These are phyloP conservation scores for Tetramorium bicarinatum DNA, from an alignment of 2,888 invertebrate species.

Conservation along the genomic window DNA sequence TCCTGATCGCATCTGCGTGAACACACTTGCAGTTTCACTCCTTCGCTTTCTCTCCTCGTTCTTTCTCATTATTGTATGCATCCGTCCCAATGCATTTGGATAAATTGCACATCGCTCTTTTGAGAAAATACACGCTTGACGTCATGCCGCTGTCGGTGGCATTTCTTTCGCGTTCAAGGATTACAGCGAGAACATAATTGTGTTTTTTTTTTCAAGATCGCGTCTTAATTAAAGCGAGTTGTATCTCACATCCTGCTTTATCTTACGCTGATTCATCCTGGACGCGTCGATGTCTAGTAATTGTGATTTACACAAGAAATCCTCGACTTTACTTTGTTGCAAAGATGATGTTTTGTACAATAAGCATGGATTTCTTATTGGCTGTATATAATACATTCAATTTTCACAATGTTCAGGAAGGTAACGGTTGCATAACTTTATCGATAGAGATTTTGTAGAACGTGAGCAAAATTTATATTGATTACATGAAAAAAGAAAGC, in stretches of 20 bases:
- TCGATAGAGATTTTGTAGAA: neutral
- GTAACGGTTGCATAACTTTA: neutral
- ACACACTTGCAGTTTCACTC: constrained; percentile 23
- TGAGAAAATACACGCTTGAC: constrained; percentile 21
- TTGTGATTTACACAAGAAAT: constrained; percentile 27
- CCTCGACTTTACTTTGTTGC: neutral
- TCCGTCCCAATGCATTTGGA: constrained; percentile 17
- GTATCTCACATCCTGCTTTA: constrained; percentile 16
- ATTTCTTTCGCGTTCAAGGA: constrained; percentile 1
- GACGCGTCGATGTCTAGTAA: neutral
- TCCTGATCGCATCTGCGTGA: constrained; percentile 12
- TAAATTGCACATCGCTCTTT: constrained; percentile 22
- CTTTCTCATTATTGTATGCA: neutral
- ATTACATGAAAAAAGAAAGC: constrained; percentile 1
- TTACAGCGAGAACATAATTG: neutral
- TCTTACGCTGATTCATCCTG: constrained; percentile 22
- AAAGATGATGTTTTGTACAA: constrained; percentile 1
- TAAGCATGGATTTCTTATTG: neutral
- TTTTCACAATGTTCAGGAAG: neutral
- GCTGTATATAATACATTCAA: neutral
- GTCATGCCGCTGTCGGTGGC: constrained; percentile 25
- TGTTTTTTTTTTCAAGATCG: constrained; percentile 9
- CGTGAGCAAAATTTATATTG: constrained; percentile 12
- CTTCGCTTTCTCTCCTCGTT: constrained; percentile 18
- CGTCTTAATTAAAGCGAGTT: constrained; percentile 41